phyloP scores from a whole-genome alignment of 2,113 vertebrate species.

The Scalopus aquaticus region DNA sequence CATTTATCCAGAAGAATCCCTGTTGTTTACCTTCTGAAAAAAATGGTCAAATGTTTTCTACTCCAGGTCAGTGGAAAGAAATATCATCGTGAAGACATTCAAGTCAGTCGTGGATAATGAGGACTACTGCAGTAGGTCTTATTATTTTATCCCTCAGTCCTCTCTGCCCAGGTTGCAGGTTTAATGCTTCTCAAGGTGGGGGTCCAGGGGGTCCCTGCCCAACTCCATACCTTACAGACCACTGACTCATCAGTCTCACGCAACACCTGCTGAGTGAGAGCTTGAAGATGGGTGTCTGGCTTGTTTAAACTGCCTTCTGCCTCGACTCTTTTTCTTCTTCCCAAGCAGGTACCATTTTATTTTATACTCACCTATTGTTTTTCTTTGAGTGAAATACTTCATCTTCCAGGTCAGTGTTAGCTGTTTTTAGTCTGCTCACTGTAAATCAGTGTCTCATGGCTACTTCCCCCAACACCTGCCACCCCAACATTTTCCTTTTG shows the following conservation, averaged over 20 bases:
- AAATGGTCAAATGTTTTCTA: not conserved
- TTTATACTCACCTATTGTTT: not conserved
- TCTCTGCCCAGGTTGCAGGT: rapidly evolving
- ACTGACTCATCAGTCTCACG: not conserved
- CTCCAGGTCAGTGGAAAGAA: not conserved
- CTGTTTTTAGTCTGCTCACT: rapidly evolving
- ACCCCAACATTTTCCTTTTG: not conserved
- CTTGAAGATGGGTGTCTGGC: not conserved
- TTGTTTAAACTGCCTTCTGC: not conserved
- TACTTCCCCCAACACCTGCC: not conserved
- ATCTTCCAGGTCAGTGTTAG: not conserved
- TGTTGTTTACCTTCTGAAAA: not conserved
- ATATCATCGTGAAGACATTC: not conserved
- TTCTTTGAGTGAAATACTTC: not conserved
- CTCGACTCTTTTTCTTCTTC: not conserved
- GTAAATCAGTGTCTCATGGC: not conserved
- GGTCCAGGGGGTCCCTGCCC: not conserved
- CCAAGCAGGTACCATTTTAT: no score
- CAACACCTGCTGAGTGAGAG: not conserved
- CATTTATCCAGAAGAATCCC: not conserved
- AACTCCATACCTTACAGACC: no score
- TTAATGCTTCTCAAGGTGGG: not conserved
- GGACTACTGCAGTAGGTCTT: not conserved
- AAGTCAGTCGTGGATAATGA: not conserved
- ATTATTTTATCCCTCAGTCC: not conserved